Base-by-base conservation (phyloP, 2,888 invertebrate genomes). In the Anodontia alba region DNA sequence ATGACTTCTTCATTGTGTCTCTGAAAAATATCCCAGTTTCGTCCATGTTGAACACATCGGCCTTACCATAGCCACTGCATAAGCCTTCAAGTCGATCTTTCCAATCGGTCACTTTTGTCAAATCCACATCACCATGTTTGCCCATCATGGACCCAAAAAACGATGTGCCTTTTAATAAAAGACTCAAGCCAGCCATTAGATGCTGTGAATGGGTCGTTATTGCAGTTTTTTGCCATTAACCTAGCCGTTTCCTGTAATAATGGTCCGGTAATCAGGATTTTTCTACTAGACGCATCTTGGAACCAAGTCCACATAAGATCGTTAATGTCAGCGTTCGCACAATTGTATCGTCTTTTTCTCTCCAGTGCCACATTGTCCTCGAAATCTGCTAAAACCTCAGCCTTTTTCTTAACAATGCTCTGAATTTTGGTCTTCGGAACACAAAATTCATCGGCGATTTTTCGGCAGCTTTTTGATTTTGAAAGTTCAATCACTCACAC, bases 361-460 rank as follows among this genome's bases (percentile, higher is more conserved):
- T 66, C 38, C n/a, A 46, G 15, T 8, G 72, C 43, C 17, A 74
- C 62, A 62, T 83, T 81, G 46, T 72, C 76, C 31, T 77, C 78
- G 51, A 57, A 66, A 23, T 81, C 75, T 8, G 80, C 51, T 17
- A 83, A 43, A 8, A 81, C 73, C 43, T 81, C 78, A 0, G 54
- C 51, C 68, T 81, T 81, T 20, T 81, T 38, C 66, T 83, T 83
- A 66, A 80, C 15, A 42, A 83, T 49, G n/a, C 75, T 77, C 67
- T 79, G 79, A 42, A 86, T 81, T 23, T 83, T 78, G 0, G 76
- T 78, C 62, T 79, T 80, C 1, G 83, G 79, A n/a, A 86, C 82
- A 46, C 76, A 73, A 17, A 83, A 23, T 26, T 80, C 72, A 1
- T 78, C 67, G 8, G 85, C 85, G n/a, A n/a, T n/a, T n/a, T n/a